Base-by-base conservation (phyloP, 2,888 invertebrate species). In the Neuroscelio doddi region DNA sequence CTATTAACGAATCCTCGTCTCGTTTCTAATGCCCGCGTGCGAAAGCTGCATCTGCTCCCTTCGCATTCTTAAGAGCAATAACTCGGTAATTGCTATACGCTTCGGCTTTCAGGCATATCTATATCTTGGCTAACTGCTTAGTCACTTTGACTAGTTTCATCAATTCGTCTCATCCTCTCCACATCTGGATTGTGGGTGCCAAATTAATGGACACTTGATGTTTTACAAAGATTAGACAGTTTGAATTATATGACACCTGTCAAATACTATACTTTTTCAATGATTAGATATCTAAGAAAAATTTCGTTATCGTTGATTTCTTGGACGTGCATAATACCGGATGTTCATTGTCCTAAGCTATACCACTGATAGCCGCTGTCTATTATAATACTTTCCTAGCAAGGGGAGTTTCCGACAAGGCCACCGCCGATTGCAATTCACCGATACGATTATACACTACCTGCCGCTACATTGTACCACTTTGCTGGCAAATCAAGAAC, bases 341-440 rank as follows among this genome's bases (percentile, higher is more conserved):
- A 64, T 59, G 64, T 64, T 64, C 64, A 59, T 64, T 64, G 59
- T 64, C 64, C 64, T 58, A 58, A 64, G 58, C 58, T 41, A 50
- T 39, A 53, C 51, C 55, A 50, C 27, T 55, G 50, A 41, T 41
- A 12, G 26, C 26, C 46, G 46, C 50, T 64, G 50, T 38, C 57
- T 50, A 58, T 64, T 64, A 58, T 58, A 61, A 53, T 51, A 61
- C 55, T 49, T 57, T 59, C 68, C 62, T 67, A 5, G 69, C 74
- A 69, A 67, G 62, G 72, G 70, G 69, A 78, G 71, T 78, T 72
- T 72, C 78, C 78, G 78, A 78, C 77, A 77, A 78, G 76, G 69
- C 73, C 73, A 75, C 76, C 78, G 75, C 75, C 80, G 80, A 81
- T 81, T 77, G 81, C 79, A 80, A 79, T 80, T 80, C 79, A 68